Evolutionary conservation across 2,797 vertebrate genomes (phyloP).

Genomic region (Cryptoprocta ferox): DNA sequence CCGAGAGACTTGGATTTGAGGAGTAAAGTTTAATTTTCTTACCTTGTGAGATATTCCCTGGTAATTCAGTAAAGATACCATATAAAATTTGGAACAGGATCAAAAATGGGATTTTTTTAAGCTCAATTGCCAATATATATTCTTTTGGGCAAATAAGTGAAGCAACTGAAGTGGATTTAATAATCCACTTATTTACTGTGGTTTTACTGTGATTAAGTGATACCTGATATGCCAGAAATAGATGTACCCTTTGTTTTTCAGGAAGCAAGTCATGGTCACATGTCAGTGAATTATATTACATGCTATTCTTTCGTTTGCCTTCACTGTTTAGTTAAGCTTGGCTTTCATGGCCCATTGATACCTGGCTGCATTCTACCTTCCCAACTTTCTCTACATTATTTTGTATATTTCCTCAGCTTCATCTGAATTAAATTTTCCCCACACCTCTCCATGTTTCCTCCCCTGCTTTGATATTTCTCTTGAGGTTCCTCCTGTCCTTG

Average conservation of each 20-base stretch:
- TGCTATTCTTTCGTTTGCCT: not conserved
- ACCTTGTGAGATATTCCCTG: not conserved
- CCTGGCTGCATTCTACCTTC: not conserved
- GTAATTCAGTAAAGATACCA: not conserved
- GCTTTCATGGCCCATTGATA: not conserved
- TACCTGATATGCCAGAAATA: not conserved
- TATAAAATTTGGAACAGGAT: conserved; percentile 35
- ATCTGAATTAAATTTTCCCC: not conserved
- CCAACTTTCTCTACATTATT: not conserved
- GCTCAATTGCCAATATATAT: not conserved
- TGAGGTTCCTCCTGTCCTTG: not conserved
- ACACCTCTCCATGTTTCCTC: not conserved
- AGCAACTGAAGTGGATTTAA: not conserved
- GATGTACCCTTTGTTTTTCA: conserved; percentile 21
- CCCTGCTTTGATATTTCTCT: not conserved
- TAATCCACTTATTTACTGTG: too few species aligned
- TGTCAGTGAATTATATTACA: not conserved
- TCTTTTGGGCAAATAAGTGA: conserved; percentile 1
- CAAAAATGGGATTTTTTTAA: not conserved
- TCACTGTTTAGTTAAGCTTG: not conserved
- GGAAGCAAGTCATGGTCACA: not conserved
- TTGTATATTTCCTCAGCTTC: not conserved
- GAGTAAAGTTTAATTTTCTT: conserved; percentile 44
- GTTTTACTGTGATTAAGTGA: not conserved
- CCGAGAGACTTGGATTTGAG: not conserved